Base-by-base conservation (phyloP, 37 sponge, comb jelly and placozoan genomes). In the Chondrilla cf. caribensis region DNA sequence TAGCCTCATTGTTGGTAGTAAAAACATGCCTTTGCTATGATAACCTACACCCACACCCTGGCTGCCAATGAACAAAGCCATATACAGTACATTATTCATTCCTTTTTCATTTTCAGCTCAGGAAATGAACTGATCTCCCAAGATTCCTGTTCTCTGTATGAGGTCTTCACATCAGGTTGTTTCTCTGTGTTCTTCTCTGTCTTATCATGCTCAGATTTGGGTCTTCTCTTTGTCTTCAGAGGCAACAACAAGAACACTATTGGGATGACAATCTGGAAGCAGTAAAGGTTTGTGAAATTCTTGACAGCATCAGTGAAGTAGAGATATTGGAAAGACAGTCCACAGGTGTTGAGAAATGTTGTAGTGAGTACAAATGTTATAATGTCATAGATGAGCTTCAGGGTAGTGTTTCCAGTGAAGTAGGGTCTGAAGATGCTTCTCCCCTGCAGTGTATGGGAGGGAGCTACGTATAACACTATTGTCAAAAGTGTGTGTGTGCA, bases 331-430 rank as follows among this genome's bases (percentile, higher is more conserved):
- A 54, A 41, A 18, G 91, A 85, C 54, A 70, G 14, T 17, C 84
- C 71, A 42, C 25, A 19, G 0, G 76, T 2, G 7, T 38, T 3
- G 41, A 42, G 38, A 2, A 39, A 42, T 24, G 36, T 36, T 3
- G 24, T 25, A 0, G 41, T 73, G 31, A 38, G 41, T 24, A 42
- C 1, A 2, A n/a, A 78, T 19, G 94, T 94, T 8, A 88, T n/a
- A 17, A 87, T 33, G 59, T 90, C 86, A 81, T 94, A 94, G 44
- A 85, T 28, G 28, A 78, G 31, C 42, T 90, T 90, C 9, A 85
- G 42, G 25, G 73, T 21, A 33, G 60, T 43, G 38, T 70, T 81
- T 31, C 58, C 47, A 44, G 87, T 87, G 82, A 90, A 94, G 65
- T 81, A 42, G 8, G 85, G 91, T 0, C 87, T 75, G 1, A 90